Evolutionary conservation across 1,140 invertebrate species (phyloP).

Genomic region (Helicoverpa armigera): DNA sequence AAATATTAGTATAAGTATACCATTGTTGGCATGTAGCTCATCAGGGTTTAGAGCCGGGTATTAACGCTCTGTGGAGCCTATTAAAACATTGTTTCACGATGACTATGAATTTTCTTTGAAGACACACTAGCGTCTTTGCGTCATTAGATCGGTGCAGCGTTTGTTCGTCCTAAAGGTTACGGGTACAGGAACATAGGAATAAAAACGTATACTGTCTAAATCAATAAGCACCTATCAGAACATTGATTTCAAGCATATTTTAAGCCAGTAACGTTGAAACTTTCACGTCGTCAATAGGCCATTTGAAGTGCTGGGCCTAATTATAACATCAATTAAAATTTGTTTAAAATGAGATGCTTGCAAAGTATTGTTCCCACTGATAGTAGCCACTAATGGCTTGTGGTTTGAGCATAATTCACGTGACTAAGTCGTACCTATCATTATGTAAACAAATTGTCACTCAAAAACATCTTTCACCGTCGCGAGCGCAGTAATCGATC

Average conservation of each 20-base stretch:
- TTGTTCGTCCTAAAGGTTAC: no score
- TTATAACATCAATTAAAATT: no score
- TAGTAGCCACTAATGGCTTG: no score
- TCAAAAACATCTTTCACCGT: slow-evolving; percentile 17
- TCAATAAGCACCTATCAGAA: no score
- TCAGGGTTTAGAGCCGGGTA: slow-evolving; percentile 21
- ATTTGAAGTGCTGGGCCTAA: no score
- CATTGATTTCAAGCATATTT: no score
- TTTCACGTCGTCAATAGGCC: no score
- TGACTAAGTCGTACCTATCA: not conserved
- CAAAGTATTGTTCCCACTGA: no score
- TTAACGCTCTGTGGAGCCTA: not conserved
- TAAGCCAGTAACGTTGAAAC: no score
- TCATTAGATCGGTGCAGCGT: not conserved
- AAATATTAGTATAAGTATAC: slow-evolving; percentile 49
- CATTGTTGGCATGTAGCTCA: slow-evolving; percentile 48
- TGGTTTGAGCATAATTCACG: not conserved
- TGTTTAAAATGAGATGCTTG: not conserved
- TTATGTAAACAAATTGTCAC: slow-evolving; percentile 11
- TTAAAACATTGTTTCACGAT: slow-evolving; percentile 34
- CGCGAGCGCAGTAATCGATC: slow-evolving; percentile 21
- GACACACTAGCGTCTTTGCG: not conserved
- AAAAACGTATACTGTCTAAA: no score
- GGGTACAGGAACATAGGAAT: no score
- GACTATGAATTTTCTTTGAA: slow-evolving; percentile 26